phyloP scores from a whole-genome alignment of 2,797 vertebrate genomes.

The Hoplostethus mediterraneus region DNA sequence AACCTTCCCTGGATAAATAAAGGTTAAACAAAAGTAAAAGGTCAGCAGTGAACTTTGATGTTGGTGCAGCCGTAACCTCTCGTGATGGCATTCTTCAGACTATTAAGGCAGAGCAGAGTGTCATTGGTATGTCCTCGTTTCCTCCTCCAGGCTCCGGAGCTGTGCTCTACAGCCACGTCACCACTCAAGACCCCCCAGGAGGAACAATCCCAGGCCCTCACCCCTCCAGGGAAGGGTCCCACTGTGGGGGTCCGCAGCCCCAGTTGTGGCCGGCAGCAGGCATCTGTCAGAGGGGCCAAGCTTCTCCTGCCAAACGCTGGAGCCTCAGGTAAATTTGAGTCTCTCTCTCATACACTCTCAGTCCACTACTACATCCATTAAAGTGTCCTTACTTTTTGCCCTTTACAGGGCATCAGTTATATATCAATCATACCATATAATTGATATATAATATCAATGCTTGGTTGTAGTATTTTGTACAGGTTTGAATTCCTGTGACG shows the following conservation, averaged over 20 bases:
- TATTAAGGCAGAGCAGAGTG: neutral
- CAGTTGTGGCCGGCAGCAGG: constrained; percentile 88
- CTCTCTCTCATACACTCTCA: neutral
- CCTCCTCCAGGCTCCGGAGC: constrained; percentile 85
- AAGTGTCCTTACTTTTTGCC: neutral
- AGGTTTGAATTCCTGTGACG: too few species aligned
- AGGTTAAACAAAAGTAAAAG: too few species aligned
- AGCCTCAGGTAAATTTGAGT: constrained; percentile 80
- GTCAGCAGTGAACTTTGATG: neutral
- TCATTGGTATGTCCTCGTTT: constrained; percentile 13
- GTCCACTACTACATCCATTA: too few species aligned
- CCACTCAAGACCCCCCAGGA: constrained; percentile 90
- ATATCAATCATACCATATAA: too few species aligned
- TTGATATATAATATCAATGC: too few species aligned
- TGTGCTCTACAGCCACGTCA: constrained; percentile 88
- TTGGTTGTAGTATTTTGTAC: too few species aligned
- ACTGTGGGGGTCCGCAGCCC: constrained; percentile 89
- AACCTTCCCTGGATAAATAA: neutral
- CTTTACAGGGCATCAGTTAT: too few species aligned
- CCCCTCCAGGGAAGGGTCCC: constrained; percentile 90
- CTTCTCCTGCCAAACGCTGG: constrained; percentile 80
- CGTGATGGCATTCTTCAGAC: neutral
- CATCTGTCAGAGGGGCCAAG: constrained; percentile 86
- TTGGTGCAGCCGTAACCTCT: neutral
- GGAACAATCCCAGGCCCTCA: constrained; percentile 88